phyloP scores from a whole-genome alignment of 1,140 invertebrate species.

The Pararge aegeria region DNA sequence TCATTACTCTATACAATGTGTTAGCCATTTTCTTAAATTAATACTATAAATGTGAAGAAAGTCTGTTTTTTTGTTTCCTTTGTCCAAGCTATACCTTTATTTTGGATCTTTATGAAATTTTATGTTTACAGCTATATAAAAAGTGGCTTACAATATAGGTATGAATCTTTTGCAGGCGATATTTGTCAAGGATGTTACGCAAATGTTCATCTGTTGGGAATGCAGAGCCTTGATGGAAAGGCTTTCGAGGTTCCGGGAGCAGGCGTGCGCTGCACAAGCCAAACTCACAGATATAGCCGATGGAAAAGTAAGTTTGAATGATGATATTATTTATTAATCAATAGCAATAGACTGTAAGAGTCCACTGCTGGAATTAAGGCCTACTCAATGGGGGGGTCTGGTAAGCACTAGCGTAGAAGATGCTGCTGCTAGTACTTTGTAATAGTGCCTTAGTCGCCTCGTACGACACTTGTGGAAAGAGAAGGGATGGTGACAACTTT shows the following conservation, averaged over 20 bases:
- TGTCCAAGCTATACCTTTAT: background rate
- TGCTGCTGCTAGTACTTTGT: too few species aligned
- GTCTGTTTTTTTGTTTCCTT: too few species aligned
- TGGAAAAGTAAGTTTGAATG: background rate
- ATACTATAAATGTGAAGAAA: too few species aligned
- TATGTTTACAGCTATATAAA: background rate
- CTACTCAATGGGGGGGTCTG: too few species aligned
- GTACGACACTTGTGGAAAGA: too few species aligned
- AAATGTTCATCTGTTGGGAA: slow-evolving; percentile 2
- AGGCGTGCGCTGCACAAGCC: background rate
- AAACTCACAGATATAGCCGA: background rate
- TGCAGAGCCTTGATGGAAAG: background rate
- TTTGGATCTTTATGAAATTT: background rate
- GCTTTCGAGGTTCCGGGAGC: background rate
- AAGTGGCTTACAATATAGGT: background rate
- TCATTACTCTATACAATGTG: too few species aligned
- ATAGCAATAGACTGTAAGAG: too few species aligned
- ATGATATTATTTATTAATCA: too few species aligned
- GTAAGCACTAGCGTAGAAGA: too few species aligned
- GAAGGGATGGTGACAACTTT: too few species aligned
- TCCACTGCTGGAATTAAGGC: background rate
- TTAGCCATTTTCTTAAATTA: too few species aligned
- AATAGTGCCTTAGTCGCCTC: too few species aligned
- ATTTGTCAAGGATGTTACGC: background rate
- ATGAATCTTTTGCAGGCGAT: slow-evolving; percentile 1